A percentile compares a stretch with the other conserved stretches of the same genome.
Conservation (phyloP, 2,797 vertebrate genomes). For the Malurus splendens region DNA sequence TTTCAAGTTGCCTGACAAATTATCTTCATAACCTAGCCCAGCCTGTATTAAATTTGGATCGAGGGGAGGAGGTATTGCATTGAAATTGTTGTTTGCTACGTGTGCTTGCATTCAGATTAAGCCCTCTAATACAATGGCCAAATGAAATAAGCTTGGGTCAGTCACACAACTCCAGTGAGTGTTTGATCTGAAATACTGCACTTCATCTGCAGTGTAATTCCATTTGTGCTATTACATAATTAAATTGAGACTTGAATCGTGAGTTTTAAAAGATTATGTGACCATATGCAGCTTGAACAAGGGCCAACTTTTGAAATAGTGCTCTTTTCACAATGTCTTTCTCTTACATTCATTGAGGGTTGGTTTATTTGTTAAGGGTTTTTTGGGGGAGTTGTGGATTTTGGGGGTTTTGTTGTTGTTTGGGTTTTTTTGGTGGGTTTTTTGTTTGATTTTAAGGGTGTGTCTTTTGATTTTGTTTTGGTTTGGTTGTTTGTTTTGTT, state of each 20-base stretch:
- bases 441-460: neutral
- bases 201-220: conserved; percentile 90
- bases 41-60: neutral
- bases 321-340: conserved; percentile 74
- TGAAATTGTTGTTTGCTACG: neutral
- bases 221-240: conserved; percentile 96
- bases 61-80: neutral
- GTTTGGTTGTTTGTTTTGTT: neutral
- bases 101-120: conserved; percentile 24
- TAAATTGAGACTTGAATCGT: conserved; percentile 90
- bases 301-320: conserved; percentile 82
- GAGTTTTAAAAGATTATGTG: conserved; percentile 97
- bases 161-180: conserved; percentile 66
- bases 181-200: conserved; percentile 73
- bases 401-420: neutral
- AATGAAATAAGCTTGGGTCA: conserved; percentile 70
- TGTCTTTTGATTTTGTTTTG: neutral
- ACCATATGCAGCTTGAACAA: conserved; percentile 93
- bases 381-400: neutral
- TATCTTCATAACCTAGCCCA: neutral
- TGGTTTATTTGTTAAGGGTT: neutral
- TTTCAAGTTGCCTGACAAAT: conserved; percentile 25
- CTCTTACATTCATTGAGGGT: conserved; percentile 74
- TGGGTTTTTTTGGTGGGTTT: neutral
- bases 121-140: conserved; percentile 65